Evolutionary conservation across 2,113 vertebrate genomes (phyloP).

Genomic region (Saguinus midas): DNA sequence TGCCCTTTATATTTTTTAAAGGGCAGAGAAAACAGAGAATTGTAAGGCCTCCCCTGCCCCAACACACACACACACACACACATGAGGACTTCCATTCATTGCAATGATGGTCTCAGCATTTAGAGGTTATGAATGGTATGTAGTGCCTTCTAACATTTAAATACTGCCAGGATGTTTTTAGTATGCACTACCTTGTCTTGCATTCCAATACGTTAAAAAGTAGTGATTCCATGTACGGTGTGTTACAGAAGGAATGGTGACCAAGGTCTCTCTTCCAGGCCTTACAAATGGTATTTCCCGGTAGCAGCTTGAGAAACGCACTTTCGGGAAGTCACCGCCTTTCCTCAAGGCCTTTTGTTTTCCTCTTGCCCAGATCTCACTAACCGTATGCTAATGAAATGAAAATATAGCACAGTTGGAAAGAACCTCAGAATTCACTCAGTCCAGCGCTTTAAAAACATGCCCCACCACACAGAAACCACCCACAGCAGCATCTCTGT

Average conservation of each 20-base stretch:
- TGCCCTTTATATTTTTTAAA: no score
- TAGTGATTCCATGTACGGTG: background rate
- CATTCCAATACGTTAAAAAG: no score
- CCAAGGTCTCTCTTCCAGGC: background rate
- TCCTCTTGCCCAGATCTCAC: background rate
- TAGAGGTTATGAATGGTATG: background rate
- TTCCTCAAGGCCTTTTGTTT: background rate
- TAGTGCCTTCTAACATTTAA: background rate
- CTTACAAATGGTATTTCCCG: no score
- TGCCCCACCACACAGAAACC: background rate
- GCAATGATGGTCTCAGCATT: background rate
- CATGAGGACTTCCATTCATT: background rate
- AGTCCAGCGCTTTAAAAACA: background rate
- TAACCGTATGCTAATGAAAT: background rate
- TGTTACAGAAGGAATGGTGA: background rate
- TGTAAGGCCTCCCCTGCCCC: background rate
- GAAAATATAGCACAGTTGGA: background rate
- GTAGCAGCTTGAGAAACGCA: fast-evolving
- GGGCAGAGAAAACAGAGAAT: background rate
- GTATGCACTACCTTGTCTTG: background rate
- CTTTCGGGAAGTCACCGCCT: background rate
- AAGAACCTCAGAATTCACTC: background rate
- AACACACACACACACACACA: no score
- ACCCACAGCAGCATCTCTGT: background rate
- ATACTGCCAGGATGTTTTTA: background rate